Base-by-base conservation (phyloP, 1,140 invertebrate species). In the Zaprionus tsacasi region DNA sequence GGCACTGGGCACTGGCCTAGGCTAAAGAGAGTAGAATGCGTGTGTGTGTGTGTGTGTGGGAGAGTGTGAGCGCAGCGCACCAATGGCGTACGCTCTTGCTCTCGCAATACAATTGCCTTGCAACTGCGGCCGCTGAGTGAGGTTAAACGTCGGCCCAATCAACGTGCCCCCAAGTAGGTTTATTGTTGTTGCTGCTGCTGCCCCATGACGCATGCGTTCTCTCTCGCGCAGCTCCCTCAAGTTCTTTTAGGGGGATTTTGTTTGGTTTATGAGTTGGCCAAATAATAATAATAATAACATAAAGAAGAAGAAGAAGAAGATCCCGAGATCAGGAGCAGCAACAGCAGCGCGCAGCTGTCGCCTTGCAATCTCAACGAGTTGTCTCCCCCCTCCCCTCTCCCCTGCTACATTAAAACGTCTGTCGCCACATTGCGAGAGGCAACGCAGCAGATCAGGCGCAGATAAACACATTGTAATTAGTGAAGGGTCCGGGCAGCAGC, bases 211-310 rank as follows among this genome's bases (percentile, higher is more conserved):
- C 83, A 88, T 88, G 85, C 85, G 83, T 76, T 40, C 35, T 61
- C 54, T 50, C 7, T 27, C 35, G 27, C 10, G n/a, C 45, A 48
- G 63, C 50, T 8, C 6, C 15, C 25, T 17, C 6, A 8, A 30
- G 36, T 25, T 17, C 6, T 48, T 6, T 55, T 52, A 6, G 55
- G 43, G 69, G 10, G 65, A 1, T 27, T 78, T 78, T 82, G 83
- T 87, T 82, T 82, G 71, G 56, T 88, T 87, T 87, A 87, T 87
- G 82, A 88, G 73, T 87, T 88, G 82, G 82, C 82, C 83, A 86
- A 88, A 87, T 82, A 55, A 81, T 66, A 64, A 76, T 71, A 70
- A 87, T 77, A 54, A 76, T 61, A 56, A 73, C 54, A 66, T 52
- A 43, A 55, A 59, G 38, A 54, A 60, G 52, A 66, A 58, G 43